Evolutionary conservation across 2,888 invertebrate genomes (phyloP), one percentile per base, ranked within the genome.

Genomic region (Antheraea assamensis): DNA sequence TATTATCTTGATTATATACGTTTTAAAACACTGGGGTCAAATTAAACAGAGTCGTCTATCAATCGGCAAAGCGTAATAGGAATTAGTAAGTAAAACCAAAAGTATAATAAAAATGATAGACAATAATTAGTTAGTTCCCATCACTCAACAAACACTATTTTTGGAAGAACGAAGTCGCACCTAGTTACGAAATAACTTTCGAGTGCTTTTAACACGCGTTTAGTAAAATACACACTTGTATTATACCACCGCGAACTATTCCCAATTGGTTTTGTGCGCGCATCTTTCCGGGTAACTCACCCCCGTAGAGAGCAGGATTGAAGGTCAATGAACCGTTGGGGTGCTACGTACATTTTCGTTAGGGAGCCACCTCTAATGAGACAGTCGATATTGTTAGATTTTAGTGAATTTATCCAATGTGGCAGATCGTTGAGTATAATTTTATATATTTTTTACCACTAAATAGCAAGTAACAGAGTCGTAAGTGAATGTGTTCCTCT

Each of bases 251-350:
- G 30, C 61, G 27, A 64, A 30, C 61, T 58, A 64, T 27, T 64
- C 30, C 15, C 61, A 64, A 58, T 64, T 17, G 61, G 17, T 17
- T n/a, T 58, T 52, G 35, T 24, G 21, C 52, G 71, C 52, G n/a
- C 71, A 71, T 55, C 55, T 55, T 58, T 31, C 71, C 52, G 27
- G n/a, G 31, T 27, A 52, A 47, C 30, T 58, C 71, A 30, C 71
- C 71, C 71, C 55, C 58, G 71, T 55, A 58, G 31, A n/a, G 58
- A 58, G 35, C 35, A 31, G 47, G 71, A 71, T 71, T 71, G 71
- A 58, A 35, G 71, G 71, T 71, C 71, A 71, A 71, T 71, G 71
- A 71, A 71, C 71, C 58, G 35, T 71, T 71, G 58, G 71, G 71
- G 71, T 71, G 71, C 71, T 35, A n/a, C 30, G 31, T 52, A 71